Evolutionary conservation across 2,113 vertebrate species (phyloP), one percentile per base, ranked within the genome.

Genomic region (Mastomys coucha): DNA sequence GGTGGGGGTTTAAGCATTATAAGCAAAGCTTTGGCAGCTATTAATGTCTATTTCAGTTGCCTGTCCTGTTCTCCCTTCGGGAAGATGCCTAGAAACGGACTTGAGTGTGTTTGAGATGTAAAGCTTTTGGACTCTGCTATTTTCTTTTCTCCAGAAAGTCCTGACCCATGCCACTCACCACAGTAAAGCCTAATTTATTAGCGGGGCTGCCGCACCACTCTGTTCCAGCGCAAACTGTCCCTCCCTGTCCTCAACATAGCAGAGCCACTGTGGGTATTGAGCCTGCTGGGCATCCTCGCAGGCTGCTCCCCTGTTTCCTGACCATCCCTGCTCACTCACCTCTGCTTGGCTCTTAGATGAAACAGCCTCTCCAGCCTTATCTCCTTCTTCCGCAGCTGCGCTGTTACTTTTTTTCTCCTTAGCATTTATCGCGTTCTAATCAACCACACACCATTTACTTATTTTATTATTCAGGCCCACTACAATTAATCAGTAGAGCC

Each of bases 381-480:
- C 69, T 77, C 26, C 14, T 82, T 13, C 56, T 28, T 42, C 13
- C 2, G 5, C 22, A 65, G 42, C 56, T 95, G 84, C 12, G 42
- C 67, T 67, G 88, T 76, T 56, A 22, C 51, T 86, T 42, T 88
- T 88, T 82, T 76, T 65, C 77, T 91, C 82, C 72, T 56, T 67
- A 91, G 51, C 51, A 86, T 26, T 58, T 85, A 82, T 45, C 33
- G 31, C 67, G 31, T 53, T 53, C 76, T 87, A 91, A 82, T 53
- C 56, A 22, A 19, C 76, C 95, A 24, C 95, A 24, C 13, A 65
- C 65, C 42, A 31, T 85, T 93, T 86, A 53, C 49, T 95, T 93
- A 89, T 42, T 80, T 91, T 84, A 51, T 69, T 96, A 84, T 90
- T 89, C 91, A 51, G 95, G 26, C 36, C 20, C 65, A 73, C 42